Base-by-base conservation (phyloP, 1,140 invertebrate species). In the Luehdorfia chinensis region DNA sequence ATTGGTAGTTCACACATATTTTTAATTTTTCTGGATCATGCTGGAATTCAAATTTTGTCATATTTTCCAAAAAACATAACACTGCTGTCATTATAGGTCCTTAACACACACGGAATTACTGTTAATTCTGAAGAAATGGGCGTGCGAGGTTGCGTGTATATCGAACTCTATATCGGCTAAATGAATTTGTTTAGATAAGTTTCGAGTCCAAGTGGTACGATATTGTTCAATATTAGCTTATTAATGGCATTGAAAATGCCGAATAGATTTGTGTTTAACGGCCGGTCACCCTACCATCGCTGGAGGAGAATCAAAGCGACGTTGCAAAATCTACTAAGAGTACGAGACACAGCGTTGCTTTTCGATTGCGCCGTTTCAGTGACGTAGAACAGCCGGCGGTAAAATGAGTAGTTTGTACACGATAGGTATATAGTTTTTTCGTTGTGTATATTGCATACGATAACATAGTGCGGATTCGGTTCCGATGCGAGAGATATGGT, bases 181-280 rank as follows among this genome's bases (percentile, higher is more conserved):
- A 36, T 16, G 33, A 36, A 36, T 36, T 36, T 19, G 33, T 36
- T 36, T 36, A 34, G 21, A 25, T 27, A 21, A 37, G 18, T 37
- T 21, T 39, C 12, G 21, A 39, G 36, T 43, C 13, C 23, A 23
- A 12, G 9, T 13, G 30, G 37, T n/a, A n/a, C 36, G 36, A 39
- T 27, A 28, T 43, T 18, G 23, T 43, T 43, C 25, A 28, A 13
- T 39, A 27, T 12, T 43, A 27, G 37, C 37, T 43, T 39, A 39
- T 39, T 43, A 15, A 31, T 39, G 19, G 37, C 37, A 43, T 43
- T 43, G 23, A 28, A 28, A 43, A 43, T 43, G 37, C 37, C 15
- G 13, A 0, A 19, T 19, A 36, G 33, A n/a, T 8, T 11, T 6
- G 33, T 11, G 33, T 19, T 6, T 6, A 2, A 21, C 19, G 2